phyloP scores from a whole-genome alignment of 2,888 invertebrate species.

The Agrotis clavis region DNA sequence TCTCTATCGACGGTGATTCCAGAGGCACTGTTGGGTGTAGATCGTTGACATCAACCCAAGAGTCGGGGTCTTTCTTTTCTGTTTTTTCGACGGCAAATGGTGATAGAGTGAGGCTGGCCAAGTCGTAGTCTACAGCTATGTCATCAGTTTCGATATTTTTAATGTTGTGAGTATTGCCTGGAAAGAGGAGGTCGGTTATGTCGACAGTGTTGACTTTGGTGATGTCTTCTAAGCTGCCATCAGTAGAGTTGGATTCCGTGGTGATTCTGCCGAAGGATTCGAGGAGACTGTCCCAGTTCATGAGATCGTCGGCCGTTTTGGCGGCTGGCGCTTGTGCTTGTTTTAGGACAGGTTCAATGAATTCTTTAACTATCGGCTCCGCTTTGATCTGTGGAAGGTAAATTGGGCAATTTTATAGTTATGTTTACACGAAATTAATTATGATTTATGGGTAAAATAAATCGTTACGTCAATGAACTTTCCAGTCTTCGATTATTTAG shows the following conservation, averaged over 20 bases:
- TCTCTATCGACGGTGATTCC: conserved; percentile 48
- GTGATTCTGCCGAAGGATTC: conserved; percentile 87
- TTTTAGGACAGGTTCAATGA: conserved; percentile 39
- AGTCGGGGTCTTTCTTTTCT: conserved; percentile 71
- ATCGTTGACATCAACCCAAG: conserved; percentile 79
- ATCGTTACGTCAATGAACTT: neutral
- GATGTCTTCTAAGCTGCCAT: conserved; percentile 84
- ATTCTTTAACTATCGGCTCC: conserved; percentile 43
- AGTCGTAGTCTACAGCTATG: conserved; percentile 81
- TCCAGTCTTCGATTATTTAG: neutral
- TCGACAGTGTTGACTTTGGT: conserved; percentile 80
- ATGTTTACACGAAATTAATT: neutral
- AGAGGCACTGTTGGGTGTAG: conserved; percentile 72
- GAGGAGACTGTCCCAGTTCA: conserved; percentile 87
- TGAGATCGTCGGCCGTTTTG: conserved; percentile 70
- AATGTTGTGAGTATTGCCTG: conserved; percentile 75
- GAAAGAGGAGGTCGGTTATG: conserved; percentile 85
- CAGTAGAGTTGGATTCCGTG: conserved; percentile 86
- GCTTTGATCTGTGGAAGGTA: conserved; percentile 43
- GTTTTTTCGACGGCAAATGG: conserved; percentile 77
- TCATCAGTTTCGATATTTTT: conserved; percentile 75
- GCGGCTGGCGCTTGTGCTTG: conserved; percentile 34
- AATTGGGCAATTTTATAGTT: neutral
- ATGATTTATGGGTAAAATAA: neutral
- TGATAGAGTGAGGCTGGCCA: conserved; percentile 78